phyloP scores from a whole-genome alignment of 2,888 invertebrate species.

The Lomographa bimaculata region DNA sequence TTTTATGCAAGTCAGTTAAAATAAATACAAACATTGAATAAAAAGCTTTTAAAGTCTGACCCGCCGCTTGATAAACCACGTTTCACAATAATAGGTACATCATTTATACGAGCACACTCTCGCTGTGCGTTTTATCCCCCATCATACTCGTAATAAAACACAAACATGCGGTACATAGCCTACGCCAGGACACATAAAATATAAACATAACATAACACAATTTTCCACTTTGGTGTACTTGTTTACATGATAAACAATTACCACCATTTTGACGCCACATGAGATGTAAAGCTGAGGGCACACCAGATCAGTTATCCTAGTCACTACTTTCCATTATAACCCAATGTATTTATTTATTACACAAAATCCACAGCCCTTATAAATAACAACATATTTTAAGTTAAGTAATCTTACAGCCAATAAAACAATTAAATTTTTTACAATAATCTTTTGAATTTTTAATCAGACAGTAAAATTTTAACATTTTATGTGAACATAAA shows the following conservation, averaged over 20 bases:
- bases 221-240: constrained; percentile 34
- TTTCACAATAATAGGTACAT: constrained; percentile 30
- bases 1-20: too few species aligned
- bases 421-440: too few species aligned
- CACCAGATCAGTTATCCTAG: too few species aligned
- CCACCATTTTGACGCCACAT: constrained; percentile 24
- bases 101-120: constrained; percentile 18
- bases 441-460: too few species aligned
- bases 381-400: too few species aligned
- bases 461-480: too few species aligned
- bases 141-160: constrained; percentile 22
- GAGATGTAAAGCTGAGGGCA: constrained; percentile 10
- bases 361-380: too few species aligned
- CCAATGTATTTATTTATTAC: too few species aligned
- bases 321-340: too few species aligned
- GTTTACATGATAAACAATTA: constrained; percentile 39
- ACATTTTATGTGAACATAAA: too few species aligned
- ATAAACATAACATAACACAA: constrained; percentile 30
- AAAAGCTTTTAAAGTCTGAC: constrained; percentile 6
- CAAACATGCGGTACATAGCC: constrained; percentile 9
- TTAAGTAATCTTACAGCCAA: too few species aligned
- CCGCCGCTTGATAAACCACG: constrained; percentile 29
- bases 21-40: background rate
- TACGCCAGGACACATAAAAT: constrained; percentile 22
- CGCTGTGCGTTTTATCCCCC: constrained; percentile 21